Evolutionary conservation across 1,140 invertebrate species (phyloP), one percentile per base, ranked within the genome.

Genomic region (Paramacrobiotus metropolitanus): DNA sequence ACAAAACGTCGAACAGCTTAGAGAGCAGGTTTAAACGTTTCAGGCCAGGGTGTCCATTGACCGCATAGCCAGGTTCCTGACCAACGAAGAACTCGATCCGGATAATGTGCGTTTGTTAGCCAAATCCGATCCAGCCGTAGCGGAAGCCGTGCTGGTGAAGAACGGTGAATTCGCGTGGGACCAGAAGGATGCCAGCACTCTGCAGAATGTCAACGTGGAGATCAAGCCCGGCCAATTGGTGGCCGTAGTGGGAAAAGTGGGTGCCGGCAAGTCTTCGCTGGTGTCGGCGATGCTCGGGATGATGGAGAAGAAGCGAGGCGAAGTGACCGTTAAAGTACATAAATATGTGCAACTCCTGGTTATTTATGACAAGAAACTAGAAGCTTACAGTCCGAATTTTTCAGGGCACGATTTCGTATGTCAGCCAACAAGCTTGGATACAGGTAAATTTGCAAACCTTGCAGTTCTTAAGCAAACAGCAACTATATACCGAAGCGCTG

Each of bases 241-340:
- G 28, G 69, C 71, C 2, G 70, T 75, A 3, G 71, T 75, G 44
- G 73, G 73, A 45, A 69, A 72, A 30, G 72, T 74, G 21, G 73
- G 73, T 45, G 66, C 71, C 44, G 73, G 73, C 61, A 74, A 74
- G 67, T 40, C 34, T 40, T 40, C 34, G 9, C n/a, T 40, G n/a
- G 9, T 9, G 9, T 40, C 34, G 9, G 34, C 34, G 9, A 9
- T 40, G 34, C 34, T 40, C 9, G 34, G 34, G 9, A 9, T 40
- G 34, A 40, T 40, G 34, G 34, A 40, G n/a, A 40, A 40, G n/a
- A 40, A 9, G 9, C 9, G 34, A 40, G 34, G 34, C 34, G 34
- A 40, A 9, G 34, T 40, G n/a, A n/a, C 34, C n/a, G n/a, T 40
- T n/a, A 40, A 40, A 40, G 34, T n/a, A n/a, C n/a, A n/a, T n/a